A percentile compares a stretch with the other conserved stretches of the same genome.
These are phyloP conservation scores for Mesorhabditis sp. DNA, from an alignment of 2,888 invertebrate genomes.

Conservation along the genomic window DNA sequence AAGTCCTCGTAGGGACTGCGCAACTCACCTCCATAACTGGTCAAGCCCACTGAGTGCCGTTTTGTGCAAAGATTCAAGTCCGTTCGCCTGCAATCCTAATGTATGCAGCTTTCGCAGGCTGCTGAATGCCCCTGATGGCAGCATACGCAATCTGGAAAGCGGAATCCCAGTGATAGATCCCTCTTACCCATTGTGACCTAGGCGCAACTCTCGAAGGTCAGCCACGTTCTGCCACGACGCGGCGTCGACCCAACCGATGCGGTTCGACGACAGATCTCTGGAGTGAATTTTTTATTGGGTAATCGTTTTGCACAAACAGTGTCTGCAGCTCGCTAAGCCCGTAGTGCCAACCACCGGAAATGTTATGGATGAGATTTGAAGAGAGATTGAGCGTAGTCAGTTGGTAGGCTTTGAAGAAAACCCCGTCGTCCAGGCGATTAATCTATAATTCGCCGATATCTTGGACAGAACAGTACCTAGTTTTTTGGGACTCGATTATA, in stretches of 20 bases:
- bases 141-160: conserved; percentile 28
- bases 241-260: conserved; percentile 30
- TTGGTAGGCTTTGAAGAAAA: conserved; percentile 33
- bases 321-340: conserved; percentile 29
- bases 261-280: conserved; percentile 37
- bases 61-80: conserved; percentile 32
- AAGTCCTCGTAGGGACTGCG: not conserved
- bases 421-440: conserved; percentile 34
- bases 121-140: conserved; percentile 37
- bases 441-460: not conserved
- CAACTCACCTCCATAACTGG: conserved; percentile 21
- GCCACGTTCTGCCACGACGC: conserved; percentile 35
- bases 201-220: conserved; percentile 18
- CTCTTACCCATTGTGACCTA: not conserved
- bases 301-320: conserved; percentile 23
- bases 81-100: conserved; percentile 31
- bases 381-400: conserved; percentile 34
- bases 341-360: conserved; percentile 38
- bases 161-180: conserved; percentile 3
- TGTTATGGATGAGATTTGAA: conserved; percentile 27
- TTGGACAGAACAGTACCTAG: not conserved
- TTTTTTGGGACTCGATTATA: not conserved
- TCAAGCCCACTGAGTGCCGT: conserved; percentile 39
- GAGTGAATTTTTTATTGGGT: conserved; percentile 6
- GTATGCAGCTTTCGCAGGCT: conserved; percentile 27